Percentiles rank a stretch among this genome's conserved stretches.
These are phyloP conservation scores for Catalaphyllia jardinei DNA, from an alignment of 64 coral and sea anemone species.

Conservation along the genomic window DNA sequence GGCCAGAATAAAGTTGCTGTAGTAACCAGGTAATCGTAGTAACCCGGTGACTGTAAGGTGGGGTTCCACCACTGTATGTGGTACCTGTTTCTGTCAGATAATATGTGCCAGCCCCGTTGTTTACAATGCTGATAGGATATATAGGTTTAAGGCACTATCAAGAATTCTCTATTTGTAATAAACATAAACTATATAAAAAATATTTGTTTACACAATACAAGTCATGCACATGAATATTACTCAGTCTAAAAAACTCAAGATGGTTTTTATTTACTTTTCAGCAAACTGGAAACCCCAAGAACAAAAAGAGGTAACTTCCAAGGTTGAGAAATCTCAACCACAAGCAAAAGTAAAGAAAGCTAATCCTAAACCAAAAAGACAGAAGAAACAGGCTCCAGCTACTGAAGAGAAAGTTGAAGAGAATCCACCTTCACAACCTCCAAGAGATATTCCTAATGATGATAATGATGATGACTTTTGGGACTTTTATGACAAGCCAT, in stretches of 20 bases:
- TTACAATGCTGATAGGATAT: too few species aligned
- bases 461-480: slow-evolving; percentile 82
- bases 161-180: too few species aligned
- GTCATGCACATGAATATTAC: background rate
- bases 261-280: background rate
- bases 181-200: too few species aligned
- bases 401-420: slow-evolving; percentile 48
- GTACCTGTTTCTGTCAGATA: too few species aligned
- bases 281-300: slow-evolving; percentile 64
- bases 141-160: too few species aligned
- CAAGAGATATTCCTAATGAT: slow-evolving; percentile 43
- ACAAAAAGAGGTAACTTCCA: slow-evolving; percentile 5
- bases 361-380: slow-evolving; percentile 59
- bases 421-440: background rate
- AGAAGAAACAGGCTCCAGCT: slow-evolving; percentile 54
- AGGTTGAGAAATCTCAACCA: background rate
- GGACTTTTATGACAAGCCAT: slow-evolving; percentile 90
- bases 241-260: background rate
- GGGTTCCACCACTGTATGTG: too few species aligned
- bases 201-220: too few species aligned
- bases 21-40: too few species aligned
- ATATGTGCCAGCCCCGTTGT: too few species aligned
- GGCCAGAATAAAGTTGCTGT: too few species aligned
- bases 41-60: too few species aligned
- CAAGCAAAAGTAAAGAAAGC: slow-evolving; percentile 51